Base-by-base conservation (phyloP, 64 coral and sea anemone species). In the Montipora foliosa region DNA sequence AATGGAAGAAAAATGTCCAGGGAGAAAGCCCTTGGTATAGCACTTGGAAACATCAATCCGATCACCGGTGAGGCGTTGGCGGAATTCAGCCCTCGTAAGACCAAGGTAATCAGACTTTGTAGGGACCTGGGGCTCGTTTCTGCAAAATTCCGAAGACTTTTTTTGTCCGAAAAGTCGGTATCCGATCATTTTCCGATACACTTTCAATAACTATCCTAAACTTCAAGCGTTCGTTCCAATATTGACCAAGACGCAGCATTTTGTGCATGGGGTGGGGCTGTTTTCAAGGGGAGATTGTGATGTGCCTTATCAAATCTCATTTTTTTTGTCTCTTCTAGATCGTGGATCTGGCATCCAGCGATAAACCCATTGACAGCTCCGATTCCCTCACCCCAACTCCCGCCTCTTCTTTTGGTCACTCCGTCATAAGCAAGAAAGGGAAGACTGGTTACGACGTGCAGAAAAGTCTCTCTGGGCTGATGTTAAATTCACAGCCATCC, bases 31-130 rank as follows among this genome's bases (percentile, higher is more conserved):
- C 58, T 90, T 44, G 95, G 89, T 47, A 96, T 99, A 47, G 98
- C 98, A 55, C 44, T 94, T 14, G 98, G 98, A 24, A 99, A 99
- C 77, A 94, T 99, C 87, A 93, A 99, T 77, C 98, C 98, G 19
- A 93, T 99, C 49, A 92, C 98, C 5, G 89, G 87, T 16, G 79
- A 94, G 72, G 79, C 60, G 47, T 95, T 99, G 20, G 95, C 77
- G 59, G 89, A 94, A 82, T 96, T 91, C 82, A 37, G 88, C 71
- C 83, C 77, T 50, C 11, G 59, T 45, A 50, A 73, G 6, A 89
- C 79, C 47, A 90, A 96, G 98, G 98, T 96, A 96, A n/a, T 2
- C 21, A 48, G 17, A 79, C 2, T 6, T 82, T 1, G 15, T 69
- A 47, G 0, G 12, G 47, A n/a, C 10, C 29, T 37, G 29, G 29